phyloP scores from a whole-genome alignment of 2,797 vertebrate species.

The Sebastes nivosus region DNA sequence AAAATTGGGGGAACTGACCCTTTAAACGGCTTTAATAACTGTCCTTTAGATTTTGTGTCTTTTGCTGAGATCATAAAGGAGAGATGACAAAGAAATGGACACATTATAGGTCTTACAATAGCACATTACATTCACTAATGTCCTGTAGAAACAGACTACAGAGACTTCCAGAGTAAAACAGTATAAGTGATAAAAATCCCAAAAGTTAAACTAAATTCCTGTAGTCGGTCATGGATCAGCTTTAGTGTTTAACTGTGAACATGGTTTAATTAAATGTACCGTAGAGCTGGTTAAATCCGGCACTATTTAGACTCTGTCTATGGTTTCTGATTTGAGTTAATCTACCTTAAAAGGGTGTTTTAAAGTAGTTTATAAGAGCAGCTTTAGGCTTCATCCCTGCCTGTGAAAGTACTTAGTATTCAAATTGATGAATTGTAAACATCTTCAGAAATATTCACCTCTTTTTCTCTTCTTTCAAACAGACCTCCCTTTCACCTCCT shows the following conservation, averaged over 20 bases:
- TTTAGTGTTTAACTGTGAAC: constrained; percentile 8
- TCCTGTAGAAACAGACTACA: constrained; percentile 3
- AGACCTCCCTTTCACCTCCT: constrained; percentile 69
- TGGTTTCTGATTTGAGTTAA: constrained; percentile 42
- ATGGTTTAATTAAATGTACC: constrained; percentile 34
- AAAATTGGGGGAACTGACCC: constrained; percentile 24
- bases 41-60: background rate
- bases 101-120: background rate
- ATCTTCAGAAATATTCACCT: constrained; percentile 66
- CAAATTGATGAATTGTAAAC: constrained; percentile 72
- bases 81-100: background rate
- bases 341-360: constrained; percentile 51
- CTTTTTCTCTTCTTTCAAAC: constrained; percentile 69
- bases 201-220: constrained; percentile 27
- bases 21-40: constrained; percentile 13
- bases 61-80: constrained; percentile 9
- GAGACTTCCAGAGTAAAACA: constrained; percentile 11
- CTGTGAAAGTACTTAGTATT: constrained; percentile 59
- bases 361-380: constrained; percentile 33
- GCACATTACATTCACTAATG: background rate
- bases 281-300: constrained; percentile 17
- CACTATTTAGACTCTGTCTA: constrained; percentile 19
- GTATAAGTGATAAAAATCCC: background rate
- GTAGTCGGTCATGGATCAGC: constrained; percentile 12
- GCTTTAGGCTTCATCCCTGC: constrained; percentile 29